phyloP scores from a whole-genome alignment of 2,888 invertebrate genomes.

The Rhynchonema sp. region DNA sequence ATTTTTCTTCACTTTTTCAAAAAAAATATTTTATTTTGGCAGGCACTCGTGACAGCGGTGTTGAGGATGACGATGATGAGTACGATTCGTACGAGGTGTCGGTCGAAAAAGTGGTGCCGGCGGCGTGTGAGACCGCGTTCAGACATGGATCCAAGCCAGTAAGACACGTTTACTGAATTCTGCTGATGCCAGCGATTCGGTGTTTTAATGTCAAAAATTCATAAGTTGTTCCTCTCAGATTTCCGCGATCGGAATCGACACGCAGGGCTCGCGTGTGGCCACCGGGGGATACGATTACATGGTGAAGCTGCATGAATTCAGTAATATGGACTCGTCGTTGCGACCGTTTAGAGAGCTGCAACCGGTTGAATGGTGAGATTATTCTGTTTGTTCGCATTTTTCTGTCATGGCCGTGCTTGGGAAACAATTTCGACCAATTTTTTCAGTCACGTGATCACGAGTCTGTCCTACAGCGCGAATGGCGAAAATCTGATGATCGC shows the following conservation, averaged over 20 bases:
- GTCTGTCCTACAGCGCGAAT: constrained; percentile 71
- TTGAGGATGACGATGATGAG: constrained; percentile 28
- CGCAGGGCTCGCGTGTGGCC: constrained; percentile 70
- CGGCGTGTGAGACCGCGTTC: constrained; percentile 47
- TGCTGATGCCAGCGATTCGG: neutral
- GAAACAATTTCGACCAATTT: no score
- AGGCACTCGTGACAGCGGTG: constrained; percentile 15
- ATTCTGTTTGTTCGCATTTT: no score
- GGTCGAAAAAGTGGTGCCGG: constrained; percentile 33
- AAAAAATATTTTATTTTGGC: no score
- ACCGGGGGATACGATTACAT: constrained; percentile 88
- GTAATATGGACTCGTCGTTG: constrained; percentile 83
- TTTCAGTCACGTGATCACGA: constrained; percentile 59
- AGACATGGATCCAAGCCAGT: constrained; percentile 74
- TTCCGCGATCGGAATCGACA: constrained; percentile 71
- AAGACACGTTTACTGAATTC: constrained; percentile 9
- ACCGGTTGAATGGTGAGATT: constrained; percentile 21
- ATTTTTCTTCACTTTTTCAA: no score
- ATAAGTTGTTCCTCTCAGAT: constrained; percentile 17
- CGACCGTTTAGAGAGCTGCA: constrained; percentile 43
- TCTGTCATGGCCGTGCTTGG: neutral
- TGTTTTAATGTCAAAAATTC: neutral
- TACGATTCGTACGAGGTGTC: constrained; percentile 22
- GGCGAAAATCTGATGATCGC: constrained; percentile 81
- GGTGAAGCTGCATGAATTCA: constrained; percentile 93